Evolutionary conservation across 2,888 invertebrate genomes (phyloP), one percentile per base, ranked within the genome.

Genomic region (Odontocerum albicorne): DNA sequence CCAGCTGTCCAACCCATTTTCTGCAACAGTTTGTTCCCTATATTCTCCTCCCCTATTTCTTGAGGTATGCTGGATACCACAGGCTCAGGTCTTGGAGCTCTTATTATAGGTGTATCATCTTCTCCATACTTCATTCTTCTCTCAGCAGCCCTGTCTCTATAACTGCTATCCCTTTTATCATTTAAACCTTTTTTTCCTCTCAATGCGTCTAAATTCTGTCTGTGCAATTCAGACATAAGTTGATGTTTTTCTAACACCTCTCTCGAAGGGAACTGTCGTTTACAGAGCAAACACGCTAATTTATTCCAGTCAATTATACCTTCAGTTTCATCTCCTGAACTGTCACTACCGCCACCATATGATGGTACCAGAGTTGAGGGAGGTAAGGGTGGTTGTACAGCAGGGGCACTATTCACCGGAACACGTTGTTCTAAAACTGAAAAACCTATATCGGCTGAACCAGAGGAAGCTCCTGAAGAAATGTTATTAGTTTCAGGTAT

Each of bases 1-100:
- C 99, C 99, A 69, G 95, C 95, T 4, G 90, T 90, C 99, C 99
- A 99, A 3, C 99, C 99, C 99, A 99, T 99, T 74, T 95, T 96
- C 72, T 98, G 96, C 61, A 99, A 72, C 71, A 99, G 80, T 68
- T 93, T 90, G 68, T 91, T 97, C 4, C 98, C 99, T 55, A 97
- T 92, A 65, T 96, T 96, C 63, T 92, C 94, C 0, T 90, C 86
- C 64, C 92, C 80, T 66, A 95, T 81, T 20, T 53, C 61, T 13
- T 43, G 57, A 90, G 80, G 70, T 85, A 0, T 75, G 74, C 12
- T 72, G 70, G 39, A 47, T 20, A 40, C 21, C 8, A 40, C 39
- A n/a, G 49, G 55, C 47, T 79, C 72, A 1, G 0, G 82, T 73
- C 2, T 79, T 70, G 13, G n/a, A 10, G 13, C 20, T 19, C 45